A percentile compares a stretch with the other conserved stretches of the same genome.
Evolutionary conservation across 2,113 vertebrate species (phyloP).

Genomic region (Turnix velox): DNA sequence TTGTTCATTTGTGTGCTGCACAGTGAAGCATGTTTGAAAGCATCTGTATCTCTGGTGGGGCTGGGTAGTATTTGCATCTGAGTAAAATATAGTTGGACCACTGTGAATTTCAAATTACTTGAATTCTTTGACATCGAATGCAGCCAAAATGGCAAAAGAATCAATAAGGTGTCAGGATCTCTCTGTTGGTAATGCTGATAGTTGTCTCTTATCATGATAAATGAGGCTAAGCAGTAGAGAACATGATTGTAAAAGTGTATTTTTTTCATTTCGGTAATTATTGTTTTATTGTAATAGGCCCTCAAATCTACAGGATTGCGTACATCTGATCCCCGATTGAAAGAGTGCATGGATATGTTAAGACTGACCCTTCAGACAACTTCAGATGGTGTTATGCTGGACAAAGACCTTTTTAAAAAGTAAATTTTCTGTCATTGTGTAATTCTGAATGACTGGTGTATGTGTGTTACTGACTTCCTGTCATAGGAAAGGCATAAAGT

Average conservation of each 20-base stretch:
- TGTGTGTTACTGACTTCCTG: neutral
- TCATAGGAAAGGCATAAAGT: neutral
- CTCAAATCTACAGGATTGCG: constrained; percentile 95
- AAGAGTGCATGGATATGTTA: constrained; percentile 99
- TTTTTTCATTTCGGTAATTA: neutral
- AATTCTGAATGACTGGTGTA: neutral
- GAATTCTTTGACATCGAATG: neutral
- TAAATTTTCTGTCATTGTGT: constrained; percentile 68
- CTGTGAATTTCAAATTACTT: neutral
- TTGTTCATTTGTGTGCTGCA: neutral
- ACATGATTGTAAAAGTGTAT: neutral
- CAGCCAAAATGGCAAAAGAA: neutral
- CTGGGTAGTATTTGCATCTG: neutral
- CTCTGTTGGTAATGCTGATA: neutral
- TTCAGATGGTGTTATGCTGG: constrained; percentile 93
- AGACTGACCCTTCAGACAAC: constrained; percentile 91
- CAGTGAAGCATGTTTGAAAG: neutral
- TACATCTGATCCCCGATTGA: constrained; percentile 94
- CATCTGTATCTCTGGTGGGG: neutral
- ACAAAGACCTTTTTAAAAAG: constrained; percentile 99
- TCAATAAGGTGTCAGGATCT: neutral
- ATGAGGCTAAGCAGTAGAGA: neutral
- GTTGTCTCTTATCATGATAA: neutral
- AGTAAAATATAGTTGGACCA: neutral
- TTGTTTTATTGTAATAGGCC: constrained; percentile 75